Base-by-base conservation (phyloP, 2,113 vertebrate genomes). In the Puma concolor region DNA sequence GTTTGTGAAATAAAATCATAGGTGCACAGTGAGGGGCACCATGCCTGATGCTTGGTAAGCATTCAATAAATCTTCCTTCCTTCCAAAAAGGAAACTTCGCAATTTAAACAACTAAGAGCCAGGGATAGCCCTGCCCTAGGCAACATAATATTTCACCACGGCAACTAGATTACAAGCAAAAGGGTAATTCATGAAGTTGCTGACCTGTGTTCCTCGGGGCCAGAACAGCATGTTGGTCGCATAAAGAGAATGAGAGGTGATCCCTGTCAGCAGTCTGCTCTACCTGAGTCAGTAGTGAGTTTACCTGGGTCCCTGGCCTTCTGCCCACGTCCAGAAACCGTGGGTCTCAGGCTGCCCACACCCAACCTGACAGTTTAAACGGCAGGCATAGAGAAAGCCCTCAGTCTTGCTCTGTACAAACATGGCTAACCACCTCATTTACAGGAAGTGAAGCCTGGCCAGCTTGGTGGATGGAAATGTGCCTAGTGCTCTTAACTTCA, bases 151-250 rank as follows among this genome's bases (percentile, higher is more conserved):
- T 97, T 98, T 98, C 91, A 97, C 81, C 71, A 66, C 88, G 69
- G 81, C 97, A 97, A 97, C 81, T 97, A 91, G 97, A 95, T 97
- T 97, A 95, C 96, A 94, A 97, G 94, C 84, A 72, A 72, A 90
- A 94, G 91, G 85, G 95, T 94, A 97, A 97, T 98, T 97, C 96
- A 85, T 67, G 94, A 91, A 98, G 96, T 96, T 95, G 92, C 71
- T 97, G 96, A 98, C 95, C 94, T 96, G 84, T 79, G 94, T 96
- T 97, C 93, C 91, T 88, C 0, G 1, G 36, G 93, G 97, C 93
- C 88, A 71, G 88, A 97, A 88, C 81, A 95, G 76, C 88, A 50
- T 93, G 93, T 95, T 52, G 76, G 88, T 85, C 91, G 97, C 94
- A 85, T 91, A 88, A 88, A 96, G 69, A 60, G 91, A 94, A 91